These are phyloP conservation scores for Phymorhynchus buccinoides DNA, from an alignment of 1,140 invertebrate genomes.

Conservation along the genomic window DNA sequence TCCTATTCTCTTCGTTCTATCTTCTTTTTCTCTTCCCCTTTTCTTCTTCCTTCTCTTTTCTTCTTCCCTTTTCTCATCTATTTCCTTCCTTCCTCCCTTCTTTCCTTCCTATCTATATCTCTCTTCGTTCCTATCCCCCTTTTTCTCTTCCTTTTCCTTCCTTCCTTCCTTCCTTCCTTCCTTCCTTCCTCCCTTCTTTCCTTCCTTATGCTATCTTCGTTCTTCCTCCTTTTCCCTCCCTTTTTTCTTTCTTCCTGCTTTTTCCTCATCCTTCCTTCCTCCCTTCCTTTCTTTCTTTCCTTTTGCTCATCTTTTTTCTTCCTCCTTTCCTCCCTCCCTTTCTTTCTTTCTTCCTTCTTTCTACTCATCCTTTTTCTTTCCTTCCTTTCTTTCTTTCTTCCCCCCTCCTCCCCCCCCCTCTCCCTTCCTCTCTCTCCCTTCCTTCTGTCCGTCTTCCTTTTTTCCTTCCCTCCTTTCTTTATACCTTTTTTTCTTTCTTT, in stretches of 20 bases:
- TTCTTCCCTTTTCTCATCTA: background rate
- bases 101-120: background rate
- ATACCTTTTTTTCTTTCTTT: too few relatives aligned
- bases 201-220: background rate
- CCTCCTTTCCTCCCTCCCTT: background rate
- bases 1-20: too few relatives aligned
- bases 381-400: background rate
- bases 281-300: background rate
- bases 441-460: background rate
- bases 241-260: too few relatives aligned
- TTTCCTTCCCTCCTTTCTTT: too few relatives aligned
- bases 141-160: background rate
- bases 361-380: too few relatives aligned
- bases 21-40: background rate
- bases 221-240: too few relatives aligned
- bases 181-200: background rate
- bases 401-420: background rate
- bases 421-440: background rate
- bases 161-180: background rate
- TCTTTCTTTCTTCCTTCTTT: conserved; percentile 5
- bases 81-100: background rate
- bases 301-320: background rate
- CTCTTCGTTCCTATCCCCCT: background rate
- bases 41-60: background rate
- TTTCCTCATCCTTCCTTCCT: background rate